Conservation (phyloP, 2,888 invertebrate genomes). For the Yponomeuta evonymella region DNA sequence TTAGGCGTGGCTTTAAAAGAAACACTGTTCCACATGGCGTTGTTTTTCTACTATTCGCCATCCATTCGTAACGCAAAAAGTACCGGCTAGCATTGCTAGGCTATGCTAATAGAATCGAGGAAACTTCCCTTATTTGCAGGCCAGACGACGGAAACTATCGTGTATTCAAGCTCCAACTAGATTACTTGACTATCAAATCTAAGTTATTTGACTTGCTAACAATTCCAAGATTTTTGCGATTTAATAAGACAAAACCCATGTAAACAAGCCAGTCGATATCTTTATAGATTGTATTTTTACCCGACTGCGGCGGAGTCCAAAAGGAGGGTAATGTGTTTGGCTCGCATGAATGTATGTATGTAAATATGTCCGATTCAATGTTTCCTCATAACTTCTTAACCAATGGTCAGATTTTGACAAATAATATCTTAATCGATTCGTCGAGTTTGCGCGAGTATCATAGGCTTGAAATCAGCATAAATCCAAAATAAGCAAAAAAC, state of each 20-base stretch:
- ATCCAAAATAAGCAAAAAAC: no score
- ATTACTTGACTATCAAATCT: neutral
- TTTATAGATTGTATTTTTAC: neutral
- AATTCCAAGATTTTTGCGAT: neutral
- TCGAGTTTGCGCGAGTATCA: no score
- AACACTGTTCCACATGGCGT: neutral
- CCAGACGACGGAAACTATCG: neutral
- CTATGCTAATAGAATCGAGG: neutral
- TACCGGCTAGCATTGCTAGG: neutral
- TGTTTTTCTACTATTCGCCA: neutral
- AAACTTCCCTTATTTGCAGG: neutral
- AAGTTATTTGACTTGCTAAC: neutral
- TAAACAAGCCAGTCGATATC: neutral
- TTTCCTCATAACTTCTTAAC: no score
- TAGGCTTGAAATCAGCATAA: no score
- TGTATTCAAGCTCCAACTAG: neutral
- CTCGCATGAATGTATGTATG: neutral
- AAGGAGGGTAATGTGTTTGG: neutral
- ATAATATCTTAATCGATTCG: no score
- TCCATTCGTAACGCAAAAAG: neutral
- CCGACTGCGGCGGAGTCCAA: neutral
- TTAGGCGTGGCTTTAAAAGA: neutral
- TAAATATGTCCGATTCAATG: neutral
- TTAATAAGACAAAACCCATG: neutral
- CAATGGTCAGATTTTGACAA: no score